Evolutionary conservation across 92 coral and sea anemone genomes (phyloP).

Genomic region (Palythoa heliodiscus): DNA sequence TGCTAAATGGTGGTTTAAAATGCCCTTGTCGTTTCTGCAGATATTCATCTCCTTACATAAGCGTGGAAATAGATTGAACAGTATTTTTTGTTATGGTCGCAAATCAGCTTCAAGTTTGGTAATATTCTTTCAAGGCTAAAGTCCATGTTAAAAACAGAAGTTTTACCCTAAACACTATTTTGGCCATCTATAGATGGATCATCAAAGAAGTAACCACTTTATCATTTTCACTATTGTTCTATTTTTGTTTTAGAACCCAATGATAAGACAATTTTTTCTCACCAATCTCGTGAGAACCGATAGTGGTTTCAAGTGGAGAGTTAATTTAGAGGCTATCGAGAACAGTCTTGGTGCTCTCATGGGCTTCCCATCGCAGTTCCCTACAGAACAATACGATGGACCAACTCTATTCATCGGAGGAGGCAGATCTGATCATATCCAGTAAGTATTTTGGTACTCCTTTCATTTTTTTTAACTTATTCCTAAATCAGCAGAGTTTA

Average conservation of each 20-base stretch:
- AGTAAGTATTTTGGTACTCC: conserved; percentile 57
- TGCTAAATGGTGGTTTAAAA: no score
- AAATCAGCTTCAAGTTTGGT: no score
- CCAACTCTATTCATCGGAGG: conserved; percentile 88
- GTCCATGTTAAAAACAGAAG: not conserved
- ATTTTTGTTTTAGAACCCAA: conserved; percentile 59
- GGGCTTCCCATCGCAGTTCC: conserved; percentile 70
- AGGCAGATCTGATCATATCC: conserved; percentile 78
- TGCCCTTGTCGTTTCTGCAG: no score
- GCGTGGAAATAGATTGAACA: no score
- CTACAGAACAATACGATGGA: conserved; percentile 60
- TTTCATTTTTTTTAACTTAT: no score
- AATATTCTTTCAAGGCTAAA: no score
- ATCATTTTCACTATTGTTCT: not conserved
- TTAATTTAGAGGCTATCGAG: conserved; percentile 83
- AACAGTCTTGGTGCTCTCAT: conserved; percentile 64
- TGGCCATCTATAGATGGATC: no score
- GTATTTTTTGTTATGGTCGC: no score
- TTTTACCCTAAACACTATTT: not conserved
- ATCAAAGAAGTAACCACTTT: no score
- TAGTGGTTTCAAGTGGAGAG: conserved; percentile 78
- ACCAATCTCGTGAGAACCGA: conserved; percentile 74
- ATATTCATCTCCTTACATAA: no score
- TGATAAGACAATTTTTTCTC: conserved; percentile 77
- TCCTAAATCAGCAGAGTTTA: not conserved